Percentiles rank a stretch among this genome's conserved stretches.
phyloP scores from a whole-genome alignment of 1,140 invertebrate genomes.

The Lordiphosa mommai region DNA sequence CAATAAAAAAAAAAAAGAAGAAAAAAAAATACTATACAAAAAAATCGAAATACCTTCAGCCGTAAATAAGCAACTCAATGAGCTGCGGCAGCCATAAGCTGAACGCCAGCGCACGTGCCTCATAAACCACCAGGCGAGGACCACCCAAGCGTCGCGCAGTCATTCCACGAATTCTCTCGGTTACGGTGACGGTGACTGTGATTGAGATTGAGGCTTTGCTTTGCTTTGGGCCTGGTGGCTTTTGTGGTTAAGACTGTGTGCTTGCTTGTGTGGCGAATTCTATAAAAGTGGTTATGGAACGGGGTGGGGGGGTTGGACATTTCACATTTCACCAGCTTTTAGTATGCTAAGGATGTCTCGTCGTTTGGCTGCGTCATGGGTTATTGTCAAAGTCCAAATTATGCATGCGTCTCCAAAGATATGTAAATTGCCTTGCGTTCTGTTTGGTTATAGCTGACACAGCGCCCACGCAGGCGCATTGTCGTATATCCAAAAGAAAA shows the following conservation, averaged over 20 bases:
- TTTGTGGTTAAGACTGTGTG: slow-evolving; percentile 13
- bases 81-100: slow-evolving; percentile 56
- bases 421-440: slow-evolving; percentile 41
- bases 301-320: slow-evolving; percentile 15
- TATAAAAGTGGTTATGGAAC: slow-evolving; percentile 14
- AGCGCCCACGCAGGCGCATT: slow-evolving; percentile 55
- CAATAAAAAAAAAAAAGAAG: slow-evolving; percentile 40
- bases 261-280: slow-evolving; percentile 41
- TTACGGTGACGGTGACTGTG: background rate
- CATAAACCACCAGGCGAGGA: slow-evolving; percentile 64
- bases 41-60: slow-evolving; percentile 64
- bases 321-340: slow-evolving; percentile 72
- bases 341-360: slow-evolving; percentile 61
- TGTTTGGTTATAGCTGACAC: slow-evolving; percentile 50
- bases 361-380: slow-evolving; percentile 41
- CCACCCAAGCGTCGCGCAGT: slow-evolving; percentile 67
- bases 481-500: slow-evolving; percentile 32
- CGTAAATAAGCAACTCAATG: slow-evolving; percentile 77
- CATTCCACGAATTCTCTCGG: slow-evolving; percentile 70
- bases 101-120: slow-evolving; percentile 72
- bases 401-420: slow-evolving; percentile 59
- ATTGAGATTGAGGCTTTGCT: slow-evolving; percentile 28
- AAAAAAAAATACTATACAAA: slow-evolving; percentile 16
- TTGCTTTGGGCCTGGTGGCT: slow-evolving; percentile 37
- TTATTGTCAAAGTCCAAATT: slow-evolving; percentile 73